Base-by-base conservation (phyloP, 2,797 vertebrate species). In the Cirrhinus molitorella region DNA sequence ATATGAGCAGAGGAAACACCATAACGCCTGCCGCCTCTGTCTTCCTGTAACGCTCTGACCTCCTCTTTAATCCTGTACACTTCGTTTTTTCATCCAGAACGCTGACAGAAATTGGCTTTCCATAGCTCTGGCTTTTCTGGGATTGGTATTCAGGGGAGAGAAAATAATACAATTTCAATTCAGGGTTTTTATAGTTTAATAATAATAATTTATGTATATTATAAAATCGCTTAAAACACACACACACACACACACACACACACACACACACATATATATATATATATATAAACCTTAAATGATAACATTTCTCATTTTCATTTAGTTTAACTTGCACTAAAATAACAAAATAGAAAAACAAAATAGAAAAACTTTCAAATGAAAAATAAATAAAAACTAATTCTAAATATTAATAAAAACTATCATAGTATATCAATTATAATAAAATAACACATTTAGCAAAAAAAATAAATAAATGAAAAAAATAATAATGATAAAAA, bases 51-150 rank as follows among this genome's bases (percentile, higher is more conserved):
- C 0, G 34, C 65, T 63, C 79, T 71, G 70, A 79, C 75, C 78
- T 63, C 40, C 17, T 81, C 37, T 88, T 73, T 77, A 80, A 61
- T 49, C 25, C 51, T 59, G 43, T 34, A 37, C n/a, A 65, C 57
- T 21, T 45, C 14, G 21, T 23, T 23, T 65, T 93, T 89, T 91
- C 88, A 92, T 84, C 89, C 90, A 67, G 14, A 47, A 51, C 14
- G 19, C 59, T 57, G 14, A 59, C 53, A 79, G 13, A 89, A 91
- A 93, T 91, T 87, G 87, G 81, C 86, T 89, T 87, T 31, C 70
- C 57, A 78, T 85, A 80, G 86, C 74, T 53, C 12, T 73, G 19
- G 28, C 49, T 53, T 81, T 88, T 84, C 45, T 89, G 86, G 87
- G 85, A 87, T 73, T 81, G 45, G 77, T 81, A 65, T 75, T 78